These are phyloP conservation scores for Drosophila paranaensis DNA, from an alignment of 2,888 invertebrate species.

Conservation along the genomic window DNA sequence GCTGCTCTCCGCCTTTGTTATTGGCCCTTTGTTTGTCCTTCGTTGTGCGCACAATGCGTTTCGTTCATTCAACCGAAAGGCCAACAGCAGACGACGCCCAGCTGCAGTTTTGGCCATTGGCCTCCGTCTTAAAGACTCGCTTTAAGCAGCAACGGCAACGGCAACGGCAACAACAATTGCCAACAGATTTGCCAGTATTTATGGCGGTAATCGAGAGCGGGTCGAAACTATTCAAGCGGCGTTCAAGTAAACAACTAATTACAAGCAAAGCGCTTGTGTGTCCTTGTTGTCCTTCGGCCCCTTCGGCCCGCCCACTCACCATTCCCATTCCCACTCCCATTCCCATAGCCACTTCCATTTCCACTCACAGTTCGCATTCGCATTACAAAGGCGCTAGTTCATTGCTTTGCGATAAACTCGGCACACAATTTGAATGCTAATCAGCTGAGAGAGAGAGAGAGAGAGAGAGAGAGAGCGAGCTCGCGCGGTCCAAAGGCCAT, in stretches of 20 bases:
- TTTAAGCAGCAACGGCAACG: slow-evolving; percentile 39
- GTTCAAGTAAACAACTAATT: slow-evolving; percentile 77
- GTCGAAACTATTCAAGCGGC: slow-evolving; percentile 43
- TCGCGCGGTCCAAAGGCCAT: slow-evolving; percentile 25
- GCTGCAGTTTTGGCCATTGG: slow-evolving; percentile 61
- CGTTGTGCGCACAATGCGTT: slow-evolving; percentile 54
- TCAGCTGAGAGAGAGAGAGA: slow-evolving; percentile 50
- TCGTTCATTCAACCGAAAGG: slow-evolving; percentile 76
- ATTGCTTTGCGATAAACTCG: slow-evolving; percentile 80
- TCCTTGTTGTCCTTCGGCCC: slow-evolving; percentile 30
- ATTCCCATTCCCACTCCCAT: background rate
- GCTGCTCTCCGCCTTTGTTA: slow-evolving; percentile 50
- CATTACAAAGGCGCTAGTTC: slow-evolving; percentile 74
- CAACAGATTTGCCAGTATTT: slow-evolving; percentile 62
- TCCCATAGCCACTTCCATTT: slow-evolving; percentile 2
- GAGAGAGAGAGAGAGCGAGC: slow-evolving; percentile 10
- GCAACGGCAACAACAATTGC: slow-evolving; percentile 39
- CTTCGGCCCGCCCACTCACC: background rate
- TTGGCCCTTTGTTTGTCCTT: slow-evolving; percentile 67
- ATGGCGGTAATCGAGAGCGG: slow-evolving; percentile 42
- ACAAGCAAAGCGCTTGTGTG: slow-evolving; percentile 42
- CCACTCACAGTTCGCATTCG: slow-evolving; percentile 10
- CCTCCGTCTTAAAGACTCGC: slow-evolving; percentile 31
- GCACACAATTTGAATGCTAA: slow-evolving; percentile 80
- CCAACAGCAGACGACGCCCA: slow-evolving; percentile 54